Conservation (phyloP, 92 coral and sea anemone genomes). For the Plumapathes pennacea region DNA sequence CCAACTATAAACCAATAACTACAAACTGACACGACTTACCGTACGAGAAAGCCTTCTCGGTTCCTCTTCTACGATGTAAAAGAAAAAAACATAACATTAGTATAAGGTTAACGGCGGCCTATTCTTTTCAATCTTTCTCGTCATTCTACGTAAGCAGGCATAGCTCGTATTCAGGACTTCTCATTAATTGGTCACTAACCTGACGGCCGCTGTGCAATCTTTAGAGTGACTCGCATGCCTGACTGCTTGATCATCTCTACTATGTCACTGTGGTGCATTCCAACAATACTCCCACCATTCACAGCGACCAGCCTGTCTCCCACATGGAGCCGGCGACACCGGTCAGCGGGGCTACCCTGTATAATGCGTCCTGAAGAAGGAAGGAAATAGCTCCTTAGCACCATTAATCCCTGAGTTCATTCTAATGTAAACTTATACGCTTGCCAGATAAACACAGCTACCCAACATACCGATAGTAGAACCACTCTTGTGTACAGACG, state of each 20-base stretch:
- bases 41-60: too few species aligned
- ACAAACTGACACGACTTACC: too few species aligned
- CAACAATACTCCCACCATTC: conserved; percentile 82
- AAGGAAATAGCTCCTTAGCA: not conserved
- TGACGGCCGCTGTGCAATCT: conserved; percentile 68
- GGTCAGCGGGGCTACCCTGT: conserved; percentile 96
- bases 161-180: not conserved
- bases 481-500: conserved; percentile 87
- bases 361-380: conserved; percentile 79
- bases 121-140: too few species aligned
- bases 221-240: conserved; percentile 78
- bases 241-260: conserved; percentile 90
- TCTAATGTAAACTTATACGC: not conserved
- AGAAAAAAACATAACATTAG: too few species aligned
- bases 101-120: too few species aligned
- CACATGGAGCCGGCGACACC: conserved; percentile 83
- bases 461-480: conserved; percentile 84
- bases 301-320: conserved; percentile 96
- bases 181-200: conserved; percentile 46
- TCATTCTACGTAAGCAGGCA: too few species aligned
- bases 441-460: not conserved
- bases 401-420: not conserved
- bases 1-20: too few species aligned
- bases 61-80: too few species aligned
- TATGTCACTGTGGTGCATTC: conserved; percentile 95